Percentiles rank a stretch among this genome's conserved stretches.
phyloP scores from a whole-genome alignment of 2,888 invertebrate species.

The Eremobia ochroleuca region DNA sequence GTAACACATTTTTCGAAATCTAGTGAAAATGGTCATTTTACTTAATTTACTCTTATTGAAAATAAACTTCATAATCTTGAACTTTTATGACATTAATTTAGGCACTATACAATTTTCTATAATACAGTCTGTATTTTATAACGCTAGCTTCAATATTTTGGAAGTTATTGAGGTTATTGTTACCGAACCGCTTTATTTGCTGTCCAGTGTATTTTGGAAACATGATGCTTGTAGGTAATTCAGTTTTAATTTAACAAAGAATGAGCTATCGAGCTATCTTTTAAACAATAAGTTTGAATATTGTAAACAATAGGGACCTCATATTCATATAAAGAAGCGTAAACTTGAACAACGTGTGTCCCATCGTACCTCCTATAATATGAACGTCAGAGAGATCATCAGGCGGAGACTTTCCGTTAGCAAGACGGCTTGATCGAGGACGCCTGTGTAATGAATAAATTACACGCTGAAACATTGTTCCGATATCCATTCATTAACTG shows the following conservation, averaged over 20 bases:
- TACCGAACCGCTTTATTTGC: too few relatives aligned
- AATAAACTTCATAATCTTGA: too few relatives aligned
- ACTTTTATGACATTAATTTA: too few relatives aligned
- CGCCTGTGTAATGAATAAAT: constrained; percentile 91
- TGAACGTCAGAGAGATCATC: constrained; percentile 80
- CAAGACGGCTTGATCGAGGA: constrained; percentile 86
- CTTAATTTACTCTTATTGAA: too few relatives aligned
- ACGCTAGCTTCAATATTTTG: too few relatives aligned
- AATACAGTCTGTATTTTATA: too few relatives aligned
- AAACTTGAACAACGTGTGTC: constrained; percentile 66
- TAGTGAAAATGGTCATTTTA: too few relatives aligned
- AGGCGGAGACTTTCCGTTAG: constrained; percentile 87
- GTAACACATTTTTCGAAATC: too few relatives aligned
- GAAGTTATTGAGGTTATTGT: too few relatives aligned
- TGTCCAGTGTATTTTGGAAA: neutral
- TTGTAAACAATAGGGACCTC: constrained; percentile 28
- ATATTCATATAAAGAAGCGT: constrained; percentile 39
- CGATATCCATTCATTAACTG: constrained; percentile 87
- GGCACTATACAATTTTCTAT: too few relatives aligned
- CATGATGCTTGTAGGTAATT: neutral
- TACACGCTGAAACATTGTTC: constrained; percentile 91
- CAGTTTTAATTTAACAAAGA: neutral
- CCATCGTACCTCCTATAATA: constrained; percentile 38
- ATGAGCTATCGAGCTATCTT: neutral
- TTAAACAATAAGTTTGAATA: constrained; percentile 8